Evolutionary conservation across 2,888 invertebrate genomes (phyloP), one percentile per base, ranked within the genome.

Genomic region (Caenorhabditis angaria): DNA sequence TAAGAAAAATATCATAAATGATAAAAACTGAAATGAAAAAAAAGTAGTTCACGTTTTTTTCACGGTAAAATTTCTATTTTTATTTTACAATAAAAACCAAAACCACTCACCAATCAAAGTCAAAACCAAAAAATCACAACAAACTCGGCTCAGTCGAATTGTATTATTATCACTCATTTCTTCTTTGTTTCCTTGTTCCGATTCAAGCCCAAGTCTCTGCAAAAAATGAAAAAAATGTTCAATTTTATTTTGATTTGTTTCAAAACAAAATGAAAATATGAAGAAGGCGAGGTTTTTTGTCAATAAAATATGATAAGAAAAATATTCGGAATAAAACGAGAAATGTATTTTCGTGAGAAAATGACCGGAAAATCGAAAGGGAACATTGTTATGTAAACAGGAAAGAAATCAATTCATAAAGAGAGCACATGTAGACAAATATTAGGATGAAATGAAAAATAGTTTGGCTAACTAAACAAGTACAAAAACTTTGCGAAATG

Each of bases 121-220:
- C n/a, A 86, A 76, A 28, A 86, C 83, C 53, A 85, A 22, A 61
- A 86, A 85, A 67, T 86, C 86, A 73, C 84, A 84, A 58, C 83
- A 57, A 65, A 86, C 71, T 18, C 85, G 77, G 20, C 76, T 71
- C 41, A 86, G 50, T n/a, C 83, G 81, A 65, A 85, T 78, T 48
- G 74, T 78, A 64, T 75, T 78, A 51, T 70, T 61, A 54, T 69
- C 76, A 56, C 61, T 72, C 72, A 72, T 72, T 41, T 25, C 20
- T n/a, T 10, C 10, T 41, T 3, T 41, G 10, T 18, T 41, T 32
- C 32, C 20, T 41, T 28, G 20, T n/a, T 6, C 53, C 56, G 66
- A 50, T 50, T 55, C 61, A 61, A 61, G 12, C 58, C 65, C 65
- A 59, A 65, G 65, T 50, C 27, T 22, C 60, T 60, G 58, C 18